Percentiles rank a stretch among this genome's conserved stretches.
Evolutionary conservation across 2,888 invertebrate species (phyloP).

Genomic region (Theretra japonica): DNA sequence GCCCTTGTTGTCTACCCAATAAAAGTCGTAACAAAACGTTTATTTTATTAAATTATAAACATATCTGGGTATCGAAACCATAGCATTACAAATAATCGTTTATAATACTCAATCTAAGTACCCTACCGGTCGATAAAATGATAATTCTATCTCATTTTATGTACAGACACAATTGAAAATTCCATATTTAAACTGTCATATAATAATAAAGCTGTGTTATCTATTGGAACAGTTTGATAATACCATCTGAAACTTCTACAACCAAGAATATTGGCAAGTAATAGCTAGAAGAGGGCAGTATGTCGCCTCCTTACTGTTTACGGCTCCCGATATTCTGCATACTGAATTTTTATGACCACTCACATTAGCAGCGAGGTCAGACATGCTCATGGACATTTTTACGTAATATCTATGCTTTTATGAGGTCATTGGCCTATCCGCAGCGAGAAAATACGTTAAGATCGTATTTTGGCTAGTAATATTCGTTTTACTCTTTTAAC

Average conservation of each 20-base stretch:
- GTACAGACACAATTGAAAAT: no score
- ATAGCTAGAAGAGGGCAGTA: neutral
- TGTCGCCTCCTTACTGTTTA: slow-evolving; percentile 1
- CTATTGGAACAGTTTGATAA: neutral
- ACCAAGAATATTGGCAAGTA: neutral
- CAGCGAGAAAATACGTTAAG: neutral
- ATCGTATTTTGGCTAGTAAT: neutral
- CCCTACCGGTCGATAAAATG: no score
- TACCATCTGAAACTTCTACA: neutral
- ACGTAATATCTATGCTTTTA: neutral
- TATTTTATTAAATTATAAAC: no score
- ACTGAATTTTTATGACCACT: slow-evolving; percentile 23
- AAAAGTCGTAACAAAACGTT: no score
- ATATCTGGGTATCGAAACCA: no score
- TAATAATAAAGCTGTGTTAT: no score
- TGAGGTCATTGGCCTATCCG: neutral
- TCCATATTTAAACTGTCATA: no score
- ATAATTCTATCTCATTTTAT: no score
- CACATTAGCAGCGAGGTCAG: slow-evolving; percentile 22
- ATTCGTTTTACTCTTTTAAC: no score
- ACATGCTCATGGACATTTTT: slow-evolving; percentile 7
- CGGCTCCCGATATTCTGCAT: slow-evolving; percentile 4
- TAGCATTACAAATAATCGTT: no score
- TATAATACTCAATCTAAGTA: no score
- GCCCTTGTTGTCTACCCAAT: no score